Conservation (phyloP, 2,888 invertebrate species). For the Pseudoips prasinana region DNA sequence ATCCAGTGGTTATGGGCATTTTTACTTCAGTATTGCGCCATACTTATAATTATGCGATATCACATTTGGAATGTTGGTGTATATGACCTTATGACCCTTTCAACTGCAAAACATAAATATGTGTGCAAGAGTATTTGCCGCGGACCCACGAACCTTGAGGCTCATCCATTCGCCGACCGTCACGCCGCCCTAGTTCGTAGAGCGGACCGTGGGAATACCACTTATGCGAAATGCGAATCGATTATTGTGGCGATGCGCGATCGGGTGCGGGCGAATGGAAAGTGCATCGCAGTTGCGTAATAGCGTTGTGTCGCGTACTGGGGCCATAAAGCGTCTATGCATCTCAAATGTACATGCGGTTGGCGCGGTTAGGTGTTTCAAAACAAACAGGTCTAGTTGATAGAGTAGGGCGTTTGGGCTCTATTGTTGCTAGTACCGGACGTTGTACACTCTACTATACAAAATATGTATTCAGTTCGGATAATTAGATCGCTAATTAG, state of each 20-base stretch:
- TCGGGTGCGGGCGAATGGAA: constrained; percentile 56
- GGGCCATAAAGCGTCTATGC: constrained; percentile 2
- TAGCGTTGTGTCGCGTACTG: constrained; percentile 34
- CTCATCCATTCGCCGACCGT: constrained; percentile 65
- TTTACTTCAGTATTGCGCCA: too few relatives aligned
- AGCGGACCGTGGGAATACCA: constrained; percentile 74
- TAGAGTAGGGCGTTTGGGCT: background rate
- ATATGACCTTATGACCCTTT: constrained; percentile 8
- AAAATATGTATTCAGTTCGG: too few relatives aligned
- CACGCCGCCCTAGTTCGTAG: constrained; percentile 62
- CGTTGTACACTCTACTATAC: too few relatives aligned
- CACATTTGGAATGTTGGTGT: background rate
- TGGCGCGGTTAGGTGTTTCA: constrained; percentile 13
- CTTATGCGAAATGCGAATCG: constrained; percentile 76
- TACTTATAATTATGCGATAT: too few relatives aligned
- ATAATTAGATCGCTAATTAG: too few relatives aligned
- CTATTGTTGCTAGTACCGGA: too few relatives aligned
- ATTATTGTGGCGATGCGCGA: constrained; percentile 56
- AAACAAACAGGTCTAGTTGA: constrained; percentile 9
- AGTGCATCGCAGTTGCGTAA: constrained; percentile 70
- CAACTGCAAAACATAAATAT: constrained; percentile 15
- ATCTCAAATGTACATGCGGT: constrained; percentile 23
- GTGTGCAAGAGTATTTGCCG: constrained; percentile 10
- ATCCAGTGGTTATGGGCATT: too few relatives aligned
- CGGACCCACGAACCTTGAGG: constrained; percentile 56